Evolutionary conservation across 2,797 vertebrate genomes (phyloP).

Genomic region (Carcharodon carcharias): DNA sequence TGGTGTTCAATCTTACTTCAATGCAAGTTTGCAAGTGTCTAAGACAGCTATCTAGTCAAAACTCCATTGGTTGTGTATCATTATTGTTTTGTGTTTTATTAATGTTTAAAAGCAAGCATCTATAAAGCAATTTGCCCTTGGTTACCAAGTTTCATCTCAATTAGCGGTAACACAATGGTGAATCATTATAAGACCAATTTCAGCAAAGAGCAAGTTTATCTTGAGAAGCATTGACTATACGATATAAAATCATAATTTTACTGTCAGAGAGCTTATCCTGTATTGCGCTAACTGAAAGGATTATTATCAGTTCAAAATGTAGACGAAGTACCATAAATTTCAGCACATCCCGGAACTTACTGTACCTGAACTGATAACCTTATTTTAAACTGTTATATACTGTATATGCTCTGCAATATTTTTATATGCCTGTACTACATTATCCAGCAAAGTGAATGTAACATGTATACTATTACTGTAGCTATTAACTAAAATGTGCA

Average conservation of each 20-base stretch:
- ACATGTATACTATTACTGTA: slow-evolving; percentile 18
- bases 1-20: not conserved
- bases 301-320: slow-evolving; percentile 23
- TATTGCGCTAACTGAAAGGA: not conserved
- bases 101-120: not conserved
- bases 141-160: not conserved
- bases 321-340: slow-evolving; percentile 32
- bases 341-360: slow-evolving; percentile 26
- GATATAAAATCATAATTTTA: slow-evolving; percentile 8
- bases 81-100: not conserved
- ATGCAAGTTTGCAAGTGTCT: not conserved
- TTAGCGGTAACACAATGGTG: not conserved
- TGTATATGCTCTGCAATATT: not conserved
- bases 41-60: not conserved
- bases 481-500: slow-evolving; percentile 35
- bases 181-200: not conserved
- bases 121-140: not conserved
- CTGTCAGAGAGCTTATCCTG: not conserved
- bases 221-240: not conserved
- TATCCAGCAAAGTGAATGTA: slow-evolving; percentile 36
- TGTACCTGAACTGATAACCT: slow-evolving; percentile 37
- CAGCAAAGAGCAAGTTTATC: not conserved
- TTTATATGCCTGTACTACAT: slow-evolving; percentile 9
- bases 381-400: slow-evolving; percentile 33
- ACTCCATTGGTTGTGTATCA: not conserved